Evolutionary conservation across 2,888 invertebrate genomes (phyloP), one percentile per base, ranked within the genome.

Genomic region (Catonia carolina): DNA sequence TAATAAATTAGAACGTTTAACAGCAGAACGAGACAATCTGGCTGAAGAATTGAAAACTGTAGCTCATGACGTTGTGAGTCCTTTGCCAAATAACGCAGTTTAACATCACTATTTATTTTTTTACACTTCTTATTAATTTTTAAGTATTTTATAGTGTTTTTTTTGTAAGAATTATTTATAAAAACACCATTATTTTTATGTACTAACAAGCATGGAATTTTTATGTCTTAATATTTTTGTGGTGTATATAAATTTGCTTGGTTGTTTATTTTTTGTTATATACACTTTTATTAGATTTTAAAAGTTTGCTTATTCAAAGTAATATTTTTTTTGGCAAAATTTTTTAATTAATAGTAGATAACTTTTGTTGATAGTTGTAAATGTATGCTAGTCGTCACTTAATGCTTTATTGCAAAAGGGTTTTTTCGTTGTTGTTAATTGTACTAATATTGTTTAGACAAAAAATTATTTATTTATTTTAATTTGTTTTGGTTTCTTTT

Each of bases 31-130:
- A 8, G 72, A 76, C 47, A 75, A 77, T 0, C 68, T 80, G 15
- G 79, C 81, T 60, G 77, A 76, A 20, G 81, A 81, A 67, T 72
- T 80, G 58, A 74, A 75, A 22, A 58, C 41, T n/a, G 53, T 54
- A 36, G 58, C 58, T 17, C 58, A 58, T 39, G 50, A 58, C 36
- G 58, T 54, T 58, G 58, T 58, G 58, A 58, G 58, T 58, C 50
- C 45, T 17, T 39, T 52, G 17, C 22, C 20, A 17, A 10, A 10
- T 45, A 45, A 18, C 42, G 10, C 42, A 45, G 14, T 8, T 20
- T 22, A 45, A 45, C 20, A 22, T 45, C 23, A 45, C 42, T 18
- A 12, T n/a, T 18, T 39, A 7, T 39, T 2, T 45, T n/a, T 45
- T 45, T 45, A 18, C 17, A n/a, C 20, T 45, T 10, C 17, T 22